Evolutionary conservation across 2,113 vertebrate genomes (phyloP).

Genomic region (Struthio camelus): DNA sequence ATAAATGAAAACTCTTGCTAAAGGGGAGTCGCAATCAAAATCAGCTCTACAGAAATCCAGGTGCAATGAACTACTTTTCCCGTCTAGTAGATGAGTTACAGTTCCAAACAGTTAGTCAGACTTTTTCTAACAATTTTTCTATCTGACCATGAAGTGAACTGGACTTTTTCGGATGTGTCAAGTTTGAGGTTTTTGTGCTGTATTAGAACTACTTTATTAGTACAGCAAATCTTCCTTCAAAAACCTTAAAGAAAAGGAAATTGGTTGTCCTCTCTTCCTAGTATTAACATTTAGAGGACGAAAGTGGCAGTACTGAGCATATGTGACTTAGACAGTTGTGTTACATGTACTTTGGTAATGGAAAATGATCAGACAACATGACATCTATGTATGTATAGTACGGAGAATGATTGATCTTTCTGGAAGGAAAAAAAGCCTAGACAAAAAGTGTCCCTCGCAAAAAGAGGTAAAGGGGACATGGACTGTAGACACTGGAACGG

Average conservation of each 20-base stretch:
- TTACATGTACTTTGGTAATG: neutral
- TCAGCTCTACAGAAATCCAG: neutral
- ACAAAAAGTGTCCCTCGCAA: neutral
- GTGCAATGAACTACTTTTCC: neutral
- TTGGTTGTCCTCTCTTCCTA: neutral
- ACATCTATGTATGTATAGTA: no score
- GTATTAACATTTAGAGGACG: neutral
- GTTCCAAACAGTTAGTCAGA: neutral
- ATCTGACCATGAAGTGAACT: neutral
- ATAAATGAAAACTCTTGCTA: neutral
- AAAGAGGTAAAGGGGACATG: neutral
- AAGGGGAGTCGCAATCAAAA: neutral
- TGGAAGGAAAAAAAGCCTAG: no score
- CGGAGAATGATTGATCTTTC: no score
- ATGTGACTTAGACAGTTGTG: neutral
- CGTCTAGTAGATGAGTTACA: neutral
- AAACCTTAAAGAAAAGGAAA: neutral
- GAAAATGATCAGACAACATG: neutral
- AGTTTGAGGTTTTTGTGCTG: neutral
- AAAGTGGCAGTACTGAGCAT: neutral
- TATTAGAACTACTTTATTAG: neutral
- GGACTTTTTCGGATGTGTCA: neutral
- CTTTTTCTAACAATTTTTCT: neutral
- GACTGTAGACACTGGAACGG: neutral
- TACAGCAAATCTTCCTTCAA: neutral